A percentile compares a stretch with the other conserved stretches of the same genome.
phyloP scores from a whole-genome alignment of 2,797 vertebrate species.

The Natrix natrix region DNA sequence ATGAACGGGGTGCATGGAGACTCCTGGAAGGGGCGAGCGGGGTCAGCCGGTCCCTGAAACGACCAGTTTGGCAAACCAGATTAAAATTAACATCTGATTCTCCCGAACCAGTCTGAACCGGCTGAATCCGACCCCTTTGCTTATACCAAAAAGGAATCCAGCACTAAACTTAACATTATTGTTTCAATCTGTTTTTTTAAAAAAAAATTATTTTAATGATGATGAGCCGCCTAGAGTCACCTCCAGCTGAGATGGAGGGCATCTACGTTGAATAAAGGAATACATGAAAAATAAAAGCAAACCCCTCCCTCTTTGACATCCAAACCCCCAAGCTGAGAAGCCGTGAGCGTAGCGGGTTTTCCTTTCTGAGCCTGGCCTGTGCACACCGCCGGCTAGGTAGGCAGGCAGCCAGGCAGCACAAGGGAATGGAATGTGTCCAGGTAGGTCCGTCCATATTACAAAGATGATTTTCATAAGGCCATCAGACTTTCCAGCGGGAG shows the following conservation, averaged over 20 bases:
- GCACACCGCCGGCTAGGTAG: constrained; percentile 48
- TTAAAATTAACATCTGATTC: too few relatives aligned
- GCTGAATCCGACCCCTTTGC: too few relatives aligned
- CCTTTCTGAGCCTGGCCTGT: constrained; percentile 42
- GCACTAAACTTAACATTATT: too few relatives aligned
- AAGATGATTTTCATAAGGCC: constrained; percentile 44
- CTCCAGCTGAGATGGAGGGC: too few relatives aligned
- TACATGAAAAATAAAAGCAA: background rate
- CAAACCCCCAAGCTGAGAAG: background rate
- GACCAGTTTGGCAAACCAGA: too few relatives aligned
- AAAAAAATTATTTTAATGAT: too few relatives aligned
- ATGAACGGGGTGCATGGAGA: too few relatives aligned
- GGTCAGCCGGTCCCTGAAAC: too few relatives aligned
- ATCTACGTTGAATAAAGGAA: background rate
- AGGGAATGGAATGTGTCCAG: constrained; percentile 55
- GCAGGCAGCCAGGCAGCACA: constrained; percentile 55
- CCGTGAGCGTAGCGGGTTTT: background rate
- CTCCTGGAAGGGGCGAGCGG: too few relatives aligned
- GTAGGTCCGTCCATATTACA: constrained; percentile 51
- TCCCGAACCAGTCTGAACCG: too few relatives aligned
- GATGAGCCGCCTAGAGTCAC: too few relatives aligned
- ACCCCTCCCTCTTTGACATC: background rate
- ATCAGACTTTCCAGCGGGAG: constrained; percentile 38
- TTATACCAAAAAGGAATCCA: background rate
- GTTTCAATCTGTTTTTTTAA: too few relatives aligned